Conservation (phyloP, 2,888 invertebrate species). For the Gnatocerus cornutus region DNA sequence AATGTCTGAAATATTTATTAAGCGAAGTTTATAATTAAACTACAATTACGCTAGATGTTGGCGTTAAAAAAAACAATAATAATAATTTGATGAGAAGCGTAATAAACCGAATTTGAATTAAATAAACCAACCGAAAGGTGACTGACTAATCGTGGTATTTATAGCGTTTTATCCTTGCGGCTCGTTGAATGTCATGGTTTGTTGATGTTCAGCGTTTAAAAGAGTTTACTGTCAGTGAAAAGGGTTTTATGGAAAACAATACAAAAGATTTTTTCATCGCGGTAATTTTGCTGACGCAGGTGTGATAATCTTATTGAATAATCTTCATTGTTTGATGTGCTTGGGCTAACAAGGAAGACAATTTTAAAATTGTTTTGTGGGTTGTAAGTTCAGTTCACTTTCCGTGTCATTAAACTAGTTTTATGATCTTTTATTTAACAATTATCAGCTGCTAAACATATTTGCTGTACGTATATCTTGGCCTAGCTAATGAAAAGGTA, state of each 20-base stretch:
- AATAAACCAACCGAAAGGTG: conserved; percentile 20
- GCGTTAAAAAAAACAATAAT: neutral
- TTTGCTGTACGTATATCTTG: too few species aligned
- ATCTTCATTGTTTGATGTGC: neutral
- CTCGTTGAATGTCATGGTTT: conserved; percentile 30
- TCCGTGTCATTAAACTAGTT: neutral
- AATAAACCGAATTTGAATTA: conserved; percentile 15
- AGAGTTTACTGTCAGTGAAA: neutral
- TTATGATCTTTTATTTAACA: conserved; percentile 4
- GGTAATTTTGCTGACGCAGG: neutral
- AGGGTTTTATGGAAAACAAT: neutral
- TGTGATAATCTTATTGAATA: neutral
- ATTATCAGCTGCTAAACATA: neutral
- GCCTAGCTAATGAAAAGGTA: too few species aligned
- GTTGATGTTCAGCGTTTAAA: conserved; percentile 3
- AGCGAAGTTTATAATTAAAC: conserved; percentile 5
- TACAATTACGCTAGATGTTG: conserved; percentile 3
- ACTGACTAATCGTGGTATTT: conserved; percentile 29
- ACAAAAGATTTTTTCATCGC: neutral
- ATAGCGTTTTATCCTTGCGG: conserved; percentile 20
- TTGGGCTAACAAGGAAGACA: too few species aligned
- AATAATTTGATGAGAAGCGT: conserved; percentile 2
- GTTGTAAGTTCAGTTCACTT: neutral
- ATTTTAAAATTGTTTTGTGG: too few species aligned
- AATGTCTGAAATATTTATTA: conserved; percentile 6